Evolutionary conservation across 2,797 vertebrate genomes (phyloP), one percentile per base, ranked within the genome.

Genomic region (Alcedo quadribrachys): DNA sequence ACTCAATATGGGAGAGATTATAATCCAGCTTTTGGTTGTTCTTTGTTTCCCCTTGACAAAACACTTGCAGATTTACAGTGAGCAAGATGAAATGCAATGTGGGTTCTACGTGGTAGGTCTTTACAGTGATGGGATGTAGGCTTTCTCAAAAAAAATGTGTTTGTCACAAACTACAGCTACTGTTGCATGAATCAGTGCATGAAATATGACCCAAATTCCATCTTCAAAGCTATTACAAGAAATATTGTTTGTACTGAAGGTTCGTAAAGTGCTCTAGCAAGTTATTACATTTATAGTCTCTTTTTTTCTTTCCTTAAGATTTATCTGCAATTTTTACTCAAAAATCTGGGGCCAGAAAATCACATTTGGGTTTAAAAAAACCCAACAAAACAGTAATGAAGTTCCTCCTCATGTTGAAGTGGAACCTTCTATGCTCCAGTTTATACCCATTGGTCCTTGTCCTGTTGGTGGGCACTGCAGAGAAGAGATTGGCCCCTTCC

Each of bases 201-300:
- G 50, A 96, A 91, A 81, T 86, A 86, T 12, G 19, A 84, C 45
- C 54, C n/a, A 87, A 80, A 90, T 75, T 78, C 48, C 45, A 63
- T 74, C 74, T 81, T 86, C 70, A 81, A 85, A 89, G 55, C 53
- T 69, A 74, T 85, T 63, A 81, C 53, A 88, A 90, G 74, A 93
- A 81, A 70, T 77, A 81, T 5, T 91, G 74, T 81, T 89, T 88
- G 46, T 28, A 67, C 35, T 60, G 79, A 71, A 11, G 20, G 11
- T 57, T 85, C 5, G 6, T 90, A 70, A 93, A 88, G 28, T 37
- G 18, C 18, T 90, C 22, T 63, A 70, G 63, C 42, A 93, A 66
- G 86, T 80, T 87, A 89, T 74, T 77, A 70, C 21, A 42, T 86
- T 90, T 67, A 55, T 77, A 53, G 61, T n/a, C 30, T 35, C 15